phyloP scores from a whole-genome alignment of 2,888 invertebrate species.

The Ptychoptera albimana region DNA sequence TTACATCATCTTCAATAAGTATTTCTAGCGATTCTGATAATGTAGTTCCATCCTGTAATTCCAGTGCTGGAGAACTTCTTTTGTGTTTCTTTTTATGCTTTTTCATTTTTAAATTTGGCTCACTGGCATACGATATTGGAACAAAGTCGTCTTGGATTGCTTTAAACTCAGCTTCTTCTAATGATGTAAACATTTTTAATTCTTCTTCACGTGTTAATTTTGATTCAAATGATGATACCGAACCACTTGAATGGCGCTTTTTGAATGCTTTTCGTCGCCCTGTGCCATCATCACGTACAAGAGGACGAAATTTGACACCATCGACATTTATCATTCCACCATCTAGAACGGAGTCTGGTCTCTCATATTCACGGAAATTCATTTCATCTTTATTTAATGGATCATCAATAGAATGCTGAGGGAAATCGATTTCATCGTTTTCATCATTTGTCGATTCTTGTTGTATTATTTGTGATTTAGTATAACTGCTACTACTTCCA shows the following conservation, averaged over 20 bases:
- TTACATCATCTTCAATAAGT: slow-evolving; percentile 17
- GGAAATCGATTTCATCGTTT: no score
- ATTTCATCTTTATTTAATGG: slow-evolving; percentile 20
- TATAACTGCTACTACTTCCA: no score
- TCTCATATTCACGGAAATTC: slow-evolving; percentile 39
- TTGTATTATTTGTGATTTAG: no score
- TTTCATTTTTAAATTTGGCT: slow-evolving; percentile 21
- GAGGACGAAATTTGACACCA: slow-evolving; percentile 44
- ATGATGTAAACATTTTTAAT: slow-evolving; percentile 44
- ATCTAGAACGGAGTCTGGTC: slow-evolving; percentile 25
- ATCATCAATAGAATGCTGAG: no score
- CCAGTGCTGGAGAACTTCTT: slow-evolving; percentile 20
- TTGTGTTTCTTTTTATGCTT: slow-evolving; percentile 23
- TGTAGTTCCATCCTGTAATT: slow-evolving; percentile 13
- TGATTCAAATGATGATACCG: slow-evolving; percentile 40
- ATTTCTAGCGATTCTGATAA: slow-evolving; percentile 22
- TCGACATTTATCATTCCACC: slow-evolving; percentile 41
- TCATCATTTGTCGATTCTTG: no score
- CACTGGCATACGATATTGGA: slow-evolving; percentile 24
- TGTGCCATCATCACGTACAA: slow-evolving; percentile 44
- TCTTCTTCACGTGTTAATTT: slow-evolving; percentile 46
- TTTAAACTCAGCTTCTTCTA: slow-evolving; percentile 43
- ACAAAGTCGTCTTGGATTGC: slow-evolving; percentile 21
- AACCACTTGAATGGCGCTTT: slow-evolving; percentile 40
- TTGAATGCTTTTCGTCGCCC: slow-evolving; percentile 42